Conservation (phyloP, 2,888 invertebrate species). For the Archips xylosteana region DNA sequence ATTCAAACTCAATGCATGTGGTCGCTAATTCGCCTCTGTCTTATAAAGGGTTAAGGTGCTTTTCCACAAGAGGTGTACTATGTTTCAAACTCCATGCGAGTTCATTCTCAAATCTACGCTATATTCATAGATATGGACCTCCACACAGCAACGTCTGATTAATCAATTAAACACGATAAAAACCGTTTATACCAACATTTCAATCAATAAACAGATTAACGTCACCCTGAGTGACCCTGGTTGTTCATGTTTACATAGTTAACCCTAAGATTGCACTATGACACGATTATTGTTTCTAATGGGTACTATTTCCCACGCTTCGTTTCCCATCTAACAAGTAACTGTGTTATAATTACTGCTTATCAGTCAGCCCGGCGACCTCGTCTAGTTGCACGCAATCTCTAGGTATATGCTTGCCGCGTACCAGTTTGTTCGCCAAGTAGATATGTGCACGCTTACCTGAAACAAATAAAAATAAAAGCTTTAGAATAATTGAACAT, state of each 20-base stretch:
- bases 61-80: too few relatives aligned
- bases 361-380: conserved; percentile 52
- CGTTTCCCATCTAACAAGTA: conserved; percentile 63
- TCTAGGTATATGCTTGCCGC: conserved; percentile 22
- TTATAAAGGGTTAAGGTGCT: too few relatives aligned
- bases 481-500: conserved; percentile 39
- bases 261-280: conserved; percentile 32
- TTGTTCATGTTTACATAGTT: conserved; percentile 17
- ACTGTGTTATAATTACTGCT: conserved; percentile 51
- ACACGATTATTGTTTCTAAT: conserved; percentile 53
- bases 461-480: conserved; percentile 58
- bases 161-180: not conserved
- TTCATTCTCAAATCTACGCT: too few relatives aligned
- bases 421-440: not conserved
- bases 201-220: not conserved
- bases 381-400: conserved; percentile 52
- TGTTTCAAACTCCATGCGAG: too few relatives aligned
- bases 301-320: conserved; percentile 58
- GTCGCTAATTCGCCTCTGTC: too few relatives aligned
- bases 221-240: conserved; percentile 10
- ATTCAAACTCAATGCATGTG: too few relatives aligned
- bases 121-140: too few relatives aligned
- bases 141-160: not conserved
- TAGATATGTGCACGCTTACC: conserved; percentile 54
- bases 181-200: not conserved